Evolutionary conservation across 2,113 vertebrate genomes (phyloP).

Genomic region (Chloroceryle aenea): DNA sequence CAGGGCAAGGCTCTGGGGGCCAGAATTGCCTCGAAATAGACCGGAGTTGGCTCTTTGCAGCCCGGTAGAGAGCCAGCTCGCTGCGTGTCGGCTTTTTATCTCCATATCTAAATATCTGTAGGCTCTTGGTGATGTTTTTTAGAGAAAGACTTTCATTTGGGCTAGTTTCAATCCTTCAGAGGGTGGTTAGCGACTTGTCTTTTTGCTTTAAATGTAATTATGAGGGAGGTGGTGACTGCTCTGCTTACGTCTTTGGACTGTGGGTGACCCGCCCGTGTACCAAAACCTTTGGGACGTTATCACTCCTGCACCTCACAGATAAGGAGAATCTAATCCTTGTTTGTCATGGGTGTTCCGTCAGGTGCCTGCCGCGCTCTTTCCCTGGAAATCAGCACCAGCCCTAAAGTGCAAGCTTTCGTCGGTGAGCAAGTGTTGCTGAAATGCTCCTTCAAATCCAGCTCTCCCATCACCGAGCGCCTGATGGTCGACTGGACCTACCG

Average conservation of each 20-base stretch:
- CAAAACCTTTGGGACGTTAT: rapidly evolving
- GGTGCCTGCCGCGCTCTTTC: slow-evolving; percentile 54
- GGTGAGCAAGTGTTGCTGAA: slow-evolving; percentile 80
- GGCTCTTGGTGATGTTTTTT: neutral
- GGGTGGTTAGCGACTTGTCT: neutral
- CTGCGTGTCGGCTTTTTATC: rapidly evolving
- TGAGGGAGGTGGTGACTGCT: rapidly evolving
- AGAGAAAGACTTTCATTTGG: rapidly evolving
- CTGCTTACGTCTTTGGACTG: neutral
- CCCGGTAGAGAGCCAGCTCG: rapidly evolving
- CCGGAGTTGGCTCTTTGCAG: rapidly evolving
- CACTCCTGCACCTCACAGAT: rapidly evolving
- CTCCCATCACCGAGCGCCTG: slow-evolving; percentile 79
- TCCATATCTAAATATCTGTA: rapidly evolving
- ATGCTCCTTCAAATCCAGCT: slow-evolving; percentile 87
- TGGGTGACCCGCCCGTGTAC: rapidly evolving
- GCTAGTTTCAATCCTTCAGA: rapidly evolving
- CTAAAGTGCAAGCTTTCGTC: slow-evolving; percentile 76
- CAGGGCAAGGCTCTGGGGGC: neutral
- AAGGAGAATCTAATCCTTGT: neutral
- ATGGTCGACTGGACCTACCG: slow-evolving; percentile 89
- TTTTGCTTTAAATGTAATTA: rapidly evolving
- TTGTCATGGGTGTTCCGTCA: slow-evolving; percentile 14
- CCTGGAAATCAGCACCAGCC: slow-evolving; percentile 81
- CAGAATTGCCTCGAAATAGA: too few relatives aligned